Base-by-base conservation (phyloP, 1,140 invertebrate genomes). In the Drosophila setifemur region DNA sequence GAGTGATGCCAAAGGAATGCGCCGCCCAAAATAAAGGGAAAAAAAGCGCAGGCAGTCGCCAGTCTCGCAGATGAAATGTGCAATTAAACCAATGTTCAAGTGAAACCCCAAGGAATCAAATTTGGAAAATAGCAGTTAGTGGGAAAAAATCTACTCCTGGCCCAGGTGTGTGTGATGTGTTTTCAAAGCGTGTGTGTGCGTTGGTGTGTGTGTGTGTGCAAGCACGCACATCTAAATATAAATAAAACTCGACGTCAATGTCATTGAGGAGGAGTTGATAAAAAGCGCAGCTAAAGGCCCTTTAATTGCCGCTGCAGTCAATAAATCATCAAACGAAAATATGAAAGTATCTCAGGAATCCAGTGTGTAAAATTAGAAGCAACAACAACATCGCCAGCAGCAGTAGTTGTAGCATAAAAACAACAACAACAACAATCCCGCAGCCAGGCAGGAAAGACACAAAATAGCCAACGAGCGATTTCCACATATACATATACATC, bases 251-350 rank as follows among this genome's bases (percentile, higher is more conserved):
- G 50, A 60, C 76, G 57, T 81, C 81, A 85, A 86, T 85, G 81
- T 85, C 81, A 85, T 68, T 68, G 79, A 74, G 54, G 54, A 70
- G 57, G 73, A 85, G 81, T 85, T 85, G 81, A 86, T 86, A 85
- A 85, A 87, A 85, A 81, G 82, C 71, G 77, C 72, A 57, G 58
- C 78, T 86, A 85, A 85, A 85, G 75, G 81, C 72, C n/a, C 71
- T 81, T 85, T 85, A 85, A 85, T 85, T 86, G 72, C 81, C 54
- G 72, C 76, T 86, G 75, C 82, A 85, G 81, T 85, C 82, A 72
- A 86, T 85, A 85, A 85, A 85, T 85, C 82, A 85, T 85, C 81
- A 87, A 85, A 85, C 82, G 71, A 75, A 79, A 81, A 81, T 86
- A 85, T 85, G 81, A 86, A 85, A 86, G 75, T 40, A 85, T 85